These are phyloP conservation scores for Myripristis murdjan DNA, from an alignment of 2,797 vertebrate genomes.

Conservation along the genomic window DNA sequence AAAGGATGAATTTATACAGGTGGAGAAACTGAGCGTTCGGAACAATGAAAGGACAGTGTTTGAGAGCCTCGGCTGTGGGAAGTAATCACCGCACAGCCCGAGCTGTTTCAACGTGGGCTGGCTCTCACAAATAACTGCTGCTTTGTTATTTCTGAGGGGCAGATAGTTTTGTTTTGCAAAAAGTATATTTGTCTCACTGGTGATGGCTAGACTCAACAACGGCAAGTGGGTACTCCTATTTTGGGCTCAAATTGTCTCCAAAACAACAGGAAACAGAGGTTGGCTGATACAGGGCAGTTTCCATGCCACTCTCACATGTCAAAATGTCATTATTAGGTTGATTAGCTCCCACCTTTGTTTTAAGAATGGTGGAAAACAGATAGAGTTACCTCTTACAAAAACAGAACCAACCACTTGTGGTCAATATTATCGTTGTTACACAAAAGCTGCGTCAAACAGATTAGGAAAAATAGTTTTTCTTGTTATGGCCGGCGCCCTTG, in stretches of 20 bases:
- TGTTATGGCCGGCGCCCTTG: neutral
- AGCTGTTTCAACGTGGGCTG: slow-evolving; percentile 60
- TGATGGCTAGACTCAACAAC: slow-evolving; percentile 78
- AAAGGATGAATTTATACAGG: slow-evolving; percentile 58
- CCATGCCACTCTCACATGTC: slow-evolving; percentile 81
- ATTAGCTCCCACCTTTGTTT: slow-evolving; percentile 74
- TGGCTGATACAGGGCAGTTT: slow-evolving; percentile 78
- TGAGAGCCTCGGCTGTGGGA: slow-evolving; percentile 49
- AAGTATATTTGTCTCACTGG: slow-evolving; percentile 62
- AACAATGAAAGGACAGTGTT: slow-evolving; percentile 62
- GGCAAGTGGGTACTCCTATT: slow-evolving; percentile 68
- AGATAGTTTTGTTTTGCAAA: slow-evolving; percentile 60
- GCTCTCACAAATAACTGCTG: slow-evolving; percentile 58
- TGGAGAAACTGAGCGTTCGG: slow-evolving; percentile 32
- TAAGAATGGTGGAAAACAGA: slow-evolving; percentile 63
- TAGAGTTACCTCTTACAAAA: slow-evolving; percentile 45
- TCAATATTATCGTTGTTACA: slow-evolving; percentile 16
- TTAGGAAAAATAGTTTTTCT: neutral
- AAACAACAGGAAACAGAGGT: slow-evolving; percentile 86
- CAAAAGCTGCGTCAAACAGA: slow-evolving; percentile 15
- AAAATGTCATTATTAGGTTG: slow-evolving; percentile 72
- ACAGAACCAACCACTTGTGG: slow-evolving; percentile 37
- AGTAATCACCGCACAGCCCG: slow-evolving; percentile 55
- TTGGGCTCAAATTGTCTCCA: slow-evolving; percentile 67
- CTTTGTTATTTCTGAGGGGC: slow-evolving; percentile 65